Evolutionary conservation across 2,888 invertebrate genomes (phyloP).

Genomic region (Nemotelus pantherinus): DNA sequence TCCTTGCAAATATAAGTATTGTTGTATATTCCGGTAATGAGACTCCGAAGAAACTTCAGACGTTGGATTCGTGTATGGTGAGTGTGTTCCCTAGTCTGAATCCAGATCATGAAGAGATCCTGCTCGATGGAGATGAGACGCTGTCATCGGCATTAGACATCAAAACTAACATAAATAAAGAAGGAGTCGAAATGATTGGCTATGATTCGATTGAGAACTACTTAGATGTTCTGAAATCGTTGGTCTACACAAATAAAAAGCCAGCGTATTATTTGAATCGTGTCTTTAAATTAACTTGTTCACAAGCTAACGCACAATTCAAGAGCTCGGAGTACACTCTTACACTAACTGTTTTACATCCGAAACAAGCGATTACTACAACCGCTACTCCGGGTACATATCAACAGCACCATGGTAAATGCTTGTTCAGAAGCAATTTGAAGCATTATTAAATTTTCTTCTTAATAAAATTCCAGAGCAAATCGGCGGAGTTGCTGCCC

Average conservation of each 20-base stretch:
- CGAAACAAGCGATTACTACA: slow-evolving; percentile 69
- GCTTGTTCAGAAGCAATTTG: not conserved
- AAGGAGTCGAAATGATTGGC: slow-evolving; percentile 75
- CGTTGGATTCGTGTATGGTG: slow-evolving; percentile 92
- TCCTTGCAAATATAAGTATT: slow-evolving; percentile 87
- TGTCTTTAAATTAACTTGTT: slow-evolving; percentile 95
- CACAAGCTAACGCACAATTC: slow-evolving; percentile 91
- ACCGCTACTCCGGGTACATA: slow-evolving; percentile 67
- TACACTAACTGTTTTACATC: slow-evolving; percentile 91
- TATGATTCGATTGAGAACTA: slow-evolving; percentile 62
- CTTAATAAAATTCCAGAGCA: slow-evolving; percentile 57
- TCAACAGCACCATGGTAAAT: slow-evolving; percentile 41
- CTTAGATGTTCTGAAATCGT: slow-evolving; percentile 60
- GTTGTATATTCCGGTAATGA: slow-evolving; percentile 66
- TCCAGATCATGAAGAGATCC: slow-evolving; percentile 89
- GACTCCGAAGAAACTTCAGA: slow-evolving; percentile 66
- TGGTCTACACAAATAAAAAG: slow-evolving; percentile 94
- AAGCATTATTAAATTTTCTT: not conserved
- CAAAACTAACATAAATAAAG: slow-evolving; percentile 83
- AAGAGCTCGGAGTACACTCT: slow-evolving; percentile 96
- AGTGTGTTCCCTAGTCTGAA: slow-evolving; percentile 94
- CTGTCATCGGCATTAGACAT: slow-evolving; percentile 63
- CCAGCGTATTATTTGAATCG: slow-evolving; percentile 95
- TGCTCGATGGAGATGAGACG: slow-evolving; percentile 63
- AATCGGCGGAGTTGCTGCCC: slow-evolving; percentile 62